Conservation (phyloP, 64 coral and sea anemone genomes). For the Montipora foliosa region DNA sequence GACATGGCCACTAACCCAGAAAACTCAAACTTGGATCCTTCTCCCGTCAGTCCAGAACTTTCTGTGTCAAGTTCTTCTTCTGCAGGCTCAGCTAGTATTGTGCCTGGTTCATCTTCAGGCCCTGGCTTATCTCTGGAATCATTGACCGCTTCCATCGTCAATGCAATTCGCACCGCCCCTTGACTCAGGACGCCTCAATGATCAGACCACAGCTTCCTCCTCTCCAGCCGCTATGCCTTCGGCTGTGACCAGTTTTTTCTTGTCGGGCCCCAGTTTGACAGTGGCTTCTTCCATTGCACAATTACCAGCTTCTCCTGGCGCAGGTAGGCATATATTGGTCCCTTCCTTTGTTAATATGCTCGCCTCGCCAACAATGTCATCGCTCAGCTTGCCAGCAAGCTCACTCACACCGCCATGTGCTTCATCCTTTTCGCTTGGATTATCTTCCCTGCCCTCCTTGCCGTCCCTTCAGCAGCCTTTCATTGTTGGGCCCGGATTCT, state of each 20-base stretch:
- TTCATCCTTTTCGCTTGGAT: no score
- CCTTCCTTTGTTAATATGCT: no score
- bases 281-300: background rate
- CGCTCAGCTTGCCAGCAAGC: no score
- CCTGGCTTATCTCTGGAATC: background rate
- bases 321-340: background rate
- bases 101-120: background rate
- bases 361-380: no score
- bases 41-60: background rate
- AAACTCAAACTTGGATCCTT: background rate
- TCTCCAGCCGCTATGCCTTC: background rate
- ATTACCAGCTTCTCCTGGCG: background rate
- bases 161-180: background rate
- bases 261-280: background rate
- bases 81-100: background rate
- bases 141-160: background rate
- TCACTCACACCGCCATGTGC: no score
- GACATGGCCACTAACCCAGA: background rate
- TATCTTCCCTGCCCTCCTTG: no score
- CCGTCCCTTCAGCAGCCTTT: no score
- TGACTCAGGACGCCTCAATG: background rate
- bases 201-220: background rate
- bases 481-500: no score
- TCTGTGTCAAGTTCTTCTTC: background rate
- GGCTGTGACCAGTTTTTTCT: background rate